These are phyloP conservation scores for Montipora cactus DNA, from an alignment of 64 coral and sea anemone genomes.

Conservation along the genomic window DNA sequence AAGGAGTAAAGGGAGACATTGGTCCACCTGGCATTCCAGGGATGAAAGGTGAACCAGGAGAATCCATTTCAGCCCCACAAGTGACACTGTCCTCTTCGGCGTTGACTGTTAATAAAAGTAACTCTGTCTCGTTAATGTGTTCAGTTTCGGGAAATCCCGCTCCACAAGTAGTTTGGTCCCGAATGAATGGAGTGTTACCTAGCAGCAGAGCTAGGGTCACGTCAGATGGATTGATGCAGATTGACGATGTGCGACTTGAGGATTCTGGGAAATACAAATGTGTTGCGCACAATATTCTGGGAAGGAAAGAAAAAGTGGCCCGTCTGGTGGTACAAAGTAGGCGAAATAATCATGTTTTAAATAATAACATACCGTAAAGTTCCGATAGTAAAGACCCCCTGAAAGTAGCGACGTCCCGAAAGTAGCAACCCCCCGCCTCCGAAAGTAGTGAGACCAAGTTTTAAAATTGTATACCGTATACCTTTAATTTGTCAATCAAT, in stretches of 20 bases:
- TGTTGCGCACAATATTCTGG: constrained; percentile 7
- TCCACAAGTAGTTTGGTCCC: background rate
- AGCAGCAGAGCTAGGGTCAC: background rate
- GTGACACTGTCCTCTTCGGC: background rate
- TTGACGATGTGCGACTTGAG: background rate
- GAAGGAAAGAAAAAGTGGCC: background rate
- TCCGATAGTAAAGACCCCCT: too few species aligned
- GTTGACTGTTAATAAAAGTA: background rate
- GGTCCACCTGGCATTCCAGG: constrained; percentile 23
- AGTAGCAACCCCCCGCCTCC: too few species aligned
- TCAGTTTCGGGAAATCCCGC: constrained; percentile 16
- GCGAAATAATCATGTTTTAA: background rate
- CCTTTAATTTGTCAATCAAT: too few species aligned
- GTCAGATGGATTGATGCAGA: constrained; percentile 4
- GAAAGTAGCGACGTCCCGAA: too few species aligned
- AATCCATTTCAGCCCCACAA: background rate
- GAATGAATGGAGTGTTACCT: background rate
- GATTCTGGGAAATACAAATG: constrained; percentile 33
- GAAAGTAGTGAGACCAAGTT: too few species aligned
- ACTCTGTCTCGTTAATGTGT: background rate
- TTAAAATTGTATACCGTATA: too few species aligned
- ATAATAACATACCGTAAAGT: too few species aligned
- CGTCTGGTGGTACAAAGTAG: background rate
- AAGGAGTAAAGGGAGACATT: constrained; percentile 39
- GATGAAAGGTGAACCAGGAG: constrained; percentile 39